phyloP scores from a whole-genome alignment of 2,888 invertebrate species.

The Pristionchus entomophagus region DNA sequence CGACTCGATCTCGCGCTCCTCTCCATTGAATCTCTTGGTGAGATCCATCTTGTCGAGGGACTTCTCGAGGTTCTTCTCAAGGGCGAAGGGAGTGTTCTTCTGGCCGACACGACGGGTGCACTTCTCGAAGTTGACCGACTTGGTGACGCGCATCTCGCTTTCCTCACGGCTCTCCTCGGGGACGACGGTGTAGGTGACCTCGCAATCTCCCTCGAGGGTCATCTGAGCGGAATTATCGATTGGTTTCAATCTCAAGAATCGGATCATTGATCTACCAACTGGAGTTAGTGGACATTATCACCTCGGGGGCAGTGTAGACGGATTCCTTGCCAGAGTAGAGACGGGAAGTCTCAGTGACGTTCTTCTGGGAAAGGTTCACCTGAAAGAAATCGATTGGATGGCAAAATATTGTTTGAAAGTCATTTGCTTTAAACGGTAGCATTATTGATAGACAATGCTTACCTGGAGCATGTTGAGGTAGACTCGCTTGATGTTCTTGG shows the following conservation, averaged over 20 bases:
- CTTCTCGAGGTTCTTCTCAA: neutral
- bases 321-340: conserved; percentile 40
- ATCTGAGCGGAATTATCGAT: conserved; percentile 49
- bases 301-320: conserved; percentile 54
- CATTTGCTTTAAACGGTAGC: neutral
- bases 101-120: conserved; percentile 73
- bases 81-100: neutral
- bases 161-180: neutral
- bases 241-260: neutral
- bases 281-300: no score
- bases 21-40: no score
- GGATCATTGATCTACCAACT: no score
- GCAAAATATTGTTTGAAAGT: neutral
- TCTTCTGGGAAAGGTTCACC: conserved; percentile 32
- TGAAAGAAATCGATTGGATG: neutral
- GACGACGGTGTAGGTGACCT: conserved; percentile 58
- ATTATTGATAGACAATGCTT: neutral
- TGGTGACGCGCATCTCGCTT: conserved; percentile 54
- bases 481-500: conserved; percentile 71
- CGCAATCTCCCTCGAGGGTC: conserved; percentile 71
- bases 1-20: conserved; percentile 25
- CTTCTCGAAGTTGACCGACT: conserved; percentile 77
- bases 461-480: conserved; percentile 71
- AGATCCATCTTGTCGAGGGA: no score
- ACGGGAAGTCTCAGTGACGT: neutral